Base-by-base conservation (phyloP, 2,797 vertebrate species). In the Siniperca scherzeri region DNA sequence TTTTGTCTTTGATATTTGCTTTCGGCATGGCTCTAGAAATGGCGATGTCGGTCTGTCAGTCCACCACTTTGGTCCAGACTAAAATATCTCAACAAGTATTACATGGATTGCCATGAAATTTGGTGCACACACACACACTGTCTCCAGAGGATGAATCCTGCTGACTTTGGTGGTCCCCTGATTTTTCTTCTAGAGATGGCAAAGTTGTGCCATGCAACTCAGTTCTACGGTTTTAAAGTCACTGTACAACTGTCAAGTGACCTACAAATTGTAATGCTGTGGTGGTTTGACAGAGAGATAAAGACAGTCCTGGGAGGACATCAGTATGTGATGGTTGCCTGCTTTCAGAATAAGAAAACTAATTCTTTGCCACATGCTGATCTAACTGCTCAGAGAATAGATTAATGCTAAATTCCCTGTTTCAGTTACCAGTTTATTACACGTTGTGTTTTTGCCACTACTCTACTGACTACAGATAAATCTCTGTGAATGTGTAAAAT, bases 351-450 rank as follows among this genome's bases (percentile, higher is more conserved):
- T 4, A 53, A 60, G 77, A 30, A 52, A 67, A 69, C 17, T 53
- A 38, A 70, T 52, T 70, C n/a, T 40, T 40, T 36, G 53, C 46
- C 70, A n/a, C 70, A 33, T n/a, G 48, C 70, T 57, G 67, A 70
- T 65, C 13, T 27, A 27, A 53, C 62, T 36, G 64, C 64, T 78
- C 55, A 64, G 22, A 70, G 56, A 50, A 38, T 64, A 70, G 40
- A 46, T 71, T 74, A 66, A 56, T 55, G 72, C 33, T 36, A 50
- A 80, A 87, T 65, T 74, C 22, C 1, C 22, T 38, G 62, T 71
- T 80, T 77, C 55, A 64, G 78, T 42, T 33, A 38, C 44, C 56
- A 60, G 22, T 50, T 50, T 68, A 77, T 52, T 16, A 59, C 53
- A 68, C 4, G 10, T 40, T 42, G 61, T 74, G 68, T 42, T 59